A percentile compares a stretch with the other conserved stretches of the same genome.
These are phyloP conservation scores for Otus sunia DNA, from an alignment of 2,113 vertebrate genomes.

Conservation along the genomic window DNA sequence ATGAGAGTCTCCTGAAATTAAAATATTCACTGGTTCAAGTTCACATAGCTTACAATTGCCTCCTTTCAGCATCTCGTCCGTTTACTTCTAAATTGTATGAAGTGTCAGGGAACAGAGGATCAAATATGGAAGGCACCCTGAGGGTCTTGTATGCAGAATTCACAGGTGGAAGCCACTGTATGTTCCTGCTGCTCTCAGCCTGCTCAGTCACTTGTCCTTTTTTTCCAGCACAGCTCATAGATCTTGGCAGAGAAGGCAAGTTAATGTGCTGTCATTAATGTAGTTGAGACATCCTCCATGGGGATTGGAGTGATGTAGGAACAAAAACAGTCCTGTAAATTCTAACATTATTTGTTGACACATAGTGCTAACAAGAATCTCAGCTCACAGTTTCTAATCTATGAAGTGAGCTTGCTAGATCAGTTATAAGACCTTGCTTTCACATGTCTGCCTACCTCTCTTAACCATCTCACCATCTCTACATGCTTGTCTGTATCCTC, in stretches of 20 bases:
- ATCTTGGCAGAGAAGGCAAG: neutral
- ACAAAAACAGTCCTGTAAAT: neutral
- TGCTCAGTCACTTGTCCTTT: neutral
- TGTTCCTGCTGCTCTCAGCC: neutral
- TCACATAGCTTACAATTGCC: neutral
- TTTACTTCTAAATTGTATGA: neutral
- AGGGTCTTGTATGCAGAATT: neutral
- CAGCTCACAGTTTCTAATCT: neutral
- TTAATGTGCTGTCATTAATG: neutral
- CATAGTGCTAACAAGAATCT: neutral
- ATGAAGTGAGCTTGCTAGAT: neutral
- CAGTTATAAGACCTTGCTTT: neutral
- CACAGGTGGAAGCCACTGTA: neutral
- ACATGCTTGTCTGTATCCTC: neutral
- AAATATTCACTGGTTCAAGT: neutral
- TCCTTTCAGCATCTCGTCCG: neutral
- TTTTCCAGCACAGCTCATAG: neutral
- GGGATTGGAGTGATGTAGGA: neutral
- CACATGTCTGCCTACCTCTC: neutral
- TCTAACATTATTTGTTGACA: neutral
- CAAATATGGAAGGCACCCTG: neutral
- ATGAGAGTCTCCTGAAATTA: neutral
- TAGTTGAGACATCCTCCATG: neutral
- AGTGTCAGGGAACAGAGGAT: neutral
- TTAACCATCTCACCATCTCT: neutral